phyloP scores from a whole-genome alignment of 2,113 vertebrate genomes.

The Emydura subglobosa region DNA sequence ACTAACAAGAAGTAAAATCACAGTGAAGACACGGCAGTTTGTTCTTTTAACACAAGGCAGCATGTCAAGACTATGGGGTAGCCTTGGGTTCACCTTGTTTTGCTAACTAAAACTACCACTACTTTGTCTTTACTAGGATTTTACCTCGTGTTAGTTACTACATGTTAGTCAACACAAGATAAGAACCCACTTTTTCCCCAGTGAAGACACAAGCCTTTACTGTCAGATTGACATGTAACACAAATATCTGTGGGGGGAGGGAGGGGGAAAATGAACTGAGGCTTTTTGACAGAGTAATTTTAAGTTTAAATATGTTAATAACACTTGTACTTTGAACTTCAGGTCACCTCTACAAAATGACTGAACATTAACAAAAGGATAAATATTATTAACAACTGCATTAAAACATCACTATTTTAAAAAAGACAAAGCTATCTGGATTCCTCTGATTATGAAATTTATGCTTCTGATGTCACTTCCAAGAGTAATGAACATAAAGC shows the following conservation, averaged over 20 bases:
- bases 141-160: background rate
- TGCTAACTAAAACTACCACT: background rate
- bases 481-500: background rate
- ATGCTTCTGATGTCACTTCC: background rate
- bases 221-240: background rate
- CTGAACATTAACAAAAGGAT: background rate
- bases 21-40: slow-evolving; percentile 23
- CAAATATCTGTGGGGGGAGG: accelerated
- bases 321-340: background rate
- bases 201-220: background rate
- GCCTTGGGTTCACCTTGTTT: background rate
- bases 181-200: background rate
- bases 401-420: background rate
- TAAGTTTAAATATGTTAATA: background rate
- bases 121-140: background rate
- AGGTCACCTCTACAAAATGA: background rate
- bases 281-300: background rate
- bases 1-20: background rate
- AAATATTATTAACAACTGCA: background rate
- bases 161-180: background rate
- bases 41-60: background rate
- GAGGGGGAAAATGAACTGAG: background rate
- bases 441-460: background rate
- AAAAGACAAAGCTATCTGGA: background rate
- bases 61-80: background rate